Conservation (phyloP, 2,113 vertebrate species). For the Mobula hypostoma region DNA sequence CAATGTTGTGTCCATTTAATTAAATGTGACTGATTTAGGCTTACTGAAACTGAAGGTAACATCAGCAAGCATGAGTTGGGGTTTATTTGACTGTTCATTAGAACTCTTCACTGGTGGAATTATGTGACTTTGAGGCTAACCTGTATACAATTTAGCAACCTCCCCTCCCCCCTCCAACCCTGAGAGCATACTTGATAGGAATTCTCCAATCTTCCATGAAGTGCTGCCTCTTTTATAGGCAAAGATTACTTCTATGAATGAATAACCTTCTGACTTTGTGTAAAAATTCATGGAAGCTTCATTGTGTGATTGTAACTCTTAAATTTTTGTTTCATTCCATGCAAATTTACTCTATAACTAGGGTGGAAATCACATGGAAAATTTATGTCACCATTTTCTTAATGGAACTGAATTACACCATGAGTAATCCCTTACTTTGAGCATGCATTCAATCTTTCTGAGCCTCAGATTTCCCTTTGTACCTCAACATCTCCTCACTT, state of each 20-base stretch:
- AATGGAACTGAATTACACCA: neutral
- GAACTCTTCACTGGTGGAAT: neutral
- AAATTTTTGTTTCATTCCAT: neutral
- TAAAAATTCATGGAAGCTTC: neutral
- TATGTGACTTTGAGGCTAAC: neutral
- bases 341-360: neutral
- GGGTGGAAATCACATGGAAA: neutral
- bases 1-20: too few species aligned
- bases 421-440: neutral
- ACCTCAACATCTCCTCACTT: neutral
- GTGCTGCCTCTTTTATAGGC: neutral
- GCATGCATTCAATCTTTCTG: neutral
- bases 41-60: neutral
- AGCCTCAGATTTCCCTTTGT: neutral
- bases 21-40: neutral
- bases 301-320: neutral
- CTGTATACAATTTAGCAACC: neutral
- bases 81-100: neutral
- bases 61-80: neutral
- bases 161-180: too few species aligned
- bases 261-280: neutral
- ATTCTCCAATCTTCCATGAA: neutral
- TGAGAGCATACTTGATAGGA: neutral
- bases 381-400: too few species aligned
- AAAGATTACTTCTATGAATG: neutral